Conservation (phyloP, 1,140 invertebrate species). For the Mamestra configurata region DNA sequence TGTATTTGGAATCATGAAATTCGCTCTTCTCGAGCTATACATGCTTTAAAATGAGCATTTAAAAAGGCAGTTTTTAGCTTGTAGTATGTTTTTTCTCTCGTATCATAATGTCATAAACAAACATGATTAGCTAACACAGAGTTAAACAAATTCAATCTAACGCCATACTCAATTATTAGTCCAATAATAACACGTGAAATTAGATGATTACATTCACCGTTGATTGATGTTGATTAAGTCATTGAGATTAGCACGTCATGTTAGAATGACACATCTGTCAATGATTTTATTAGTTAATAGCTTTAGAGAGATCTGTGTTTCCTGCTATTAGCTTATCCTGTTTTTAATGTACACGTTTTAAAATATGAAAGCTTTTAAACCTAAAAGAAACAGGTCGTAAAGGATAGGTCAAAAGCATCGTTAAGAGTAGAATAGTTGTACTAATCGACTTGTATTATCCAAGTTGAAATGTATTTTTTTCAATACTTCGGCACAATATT, state of each 20-base stretch:
- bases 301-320: not conserved
- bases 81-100: not conserved
- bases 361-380: conserved; percentile 41
- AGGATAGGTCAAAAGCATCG: conserved; percentile 25
- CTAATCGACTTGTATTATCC: conserved; percentile 30
- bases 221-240: conserved; percentile 31
- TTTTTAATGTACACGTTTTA: conserved; percentile 27
- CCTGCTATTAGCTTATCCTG: conserved; percentile 8
- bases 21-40: not conserved
- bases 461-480: conserved; percentile 30
- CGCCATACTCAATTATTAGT: not conserved
- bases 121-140: not conserved
- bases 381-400: conserved; percentile 26
- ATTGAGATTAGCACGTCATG: conserved; percentile 20
- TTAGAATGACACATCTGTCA: conserved; percentile 32
- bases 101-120: not conserved
- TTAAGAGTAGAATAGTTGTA: conserved; percentile 39
- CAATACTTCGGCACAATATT: conserved; percentile 17
- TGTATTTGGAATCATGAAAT: not conserved
- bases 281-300: conserved; percentile 26
- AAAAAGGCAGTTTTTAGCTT: not conserved
- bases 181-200: conserved; percentile 8
- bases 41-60: not conserved
- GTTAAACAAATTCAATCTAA: not conserved
- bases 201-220: conserved; percentile 33